Base-by-base conservation (phyloP, 2,113 vertebrate species). In the Pygoscelis antarcticus region DNA sequence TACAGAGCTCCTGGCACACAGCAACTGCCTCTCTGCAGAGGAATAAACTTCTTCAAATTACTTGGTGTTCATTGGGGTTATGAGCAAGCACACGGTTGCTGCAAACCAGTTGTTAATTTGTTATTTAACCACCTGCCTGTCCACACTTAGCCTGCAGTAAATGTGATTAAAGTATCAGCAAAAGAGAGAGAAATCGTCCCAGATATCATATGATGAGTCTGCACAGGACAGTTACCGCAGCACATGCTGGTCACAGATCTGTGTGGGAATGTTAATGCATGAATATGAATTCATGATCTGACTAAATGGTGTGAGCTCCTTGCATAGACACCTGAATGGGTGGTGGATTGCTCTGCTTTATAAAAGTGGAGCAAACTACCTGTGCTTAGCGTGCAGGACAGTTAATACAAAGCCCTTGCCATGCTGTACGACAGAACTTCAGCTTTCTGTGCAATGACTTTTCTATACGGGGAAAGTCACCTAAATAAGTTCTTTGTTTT, bases 331-430 rank as follows among this genome's bases (percentile, higher is more conserved):
- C 23, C 23, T 16, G 40, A 61, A 57, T 30, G 42, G 21, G 19
- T 57, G 14, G 18, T 61, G 6, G 40, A 27, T 83, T 72, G 23
- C 30, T 90, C 34, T 90, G n/a, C 60, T 75, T 36, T 57, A 21
- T 21, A 5, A 16, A 91, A 77, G 38, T 46, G 15, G 30, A 61
- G 49, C 40, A 89, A 83, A 17, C 22, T 61, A 9, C 17, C 22
- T 54, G 0, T 61, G 11, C 62, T 36, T 86, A 25, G 36, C 0
- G 0, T 30, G 16, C 23, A 40, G 55, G 51, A 62, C 8, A 38
- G 47, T 60, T 89, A 40, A 58, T 82, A 16, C 32, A 88, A 36
- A 40, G 18, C 40, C 18, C 16, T 88, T 82, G n/a, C 38, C 3
- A 1, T 57, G 18, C 32, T 83, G 21, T 89, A 64, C 71, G n/a